These are phyloP conservation scores for Papilio glaucus DNA, from an alignment of 1,140 invertebrate species.

Conservation along the genomic window DNA sequence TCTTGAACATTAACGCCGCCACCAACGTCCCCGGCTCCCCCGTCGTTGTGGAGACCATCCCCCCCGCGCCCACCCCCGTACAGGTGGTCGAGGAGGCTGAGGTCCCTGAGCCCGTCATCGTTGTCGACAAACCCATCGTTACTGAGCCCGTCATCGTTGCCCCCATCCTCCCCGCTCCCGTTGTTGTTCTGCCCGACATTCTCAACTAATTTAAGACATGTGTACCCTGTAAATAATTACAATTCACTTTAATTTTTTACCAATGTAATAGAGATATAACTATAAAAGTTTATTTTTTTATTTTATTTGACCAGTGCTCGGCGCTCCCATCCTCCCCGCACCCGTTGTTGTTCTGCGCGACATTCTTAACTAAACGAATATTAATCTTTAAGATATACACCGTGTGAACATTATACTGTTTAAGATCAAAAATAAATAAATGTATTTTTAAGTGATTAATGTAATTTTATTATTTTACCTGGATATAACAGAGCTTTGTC, in stretches of 20 bases:
- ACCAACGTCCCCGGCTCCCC: conserved; percentile 36
- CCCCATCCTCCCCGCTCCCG: conserved; percentile 39
- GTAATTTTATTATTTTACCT: too few relatives aligned
- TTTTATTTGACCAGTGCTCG: conserved; percentile 43
- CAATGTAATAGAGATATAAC: too few relatives aligned
- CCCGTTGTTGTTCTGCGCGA: conserved; percentile 18
- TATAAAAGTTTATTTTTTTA: too few relatives aligned
- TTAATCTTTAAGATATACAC: background rate
- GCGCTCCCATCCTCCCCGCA: conserved; percentile 38
- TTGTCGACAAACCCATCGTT: conserved; percentile 12
- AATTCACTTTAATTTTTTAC: too few relatives aligned
- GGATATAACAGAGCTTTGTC: too few relatives aligned
- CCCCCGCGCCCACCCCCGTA: conserved; percentile 15
- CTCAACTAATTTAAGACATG: conserved; percentile 16
- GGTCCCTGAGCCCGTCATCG: too few relatives aligned
- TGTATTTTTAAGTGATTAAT: too few relatives aligned
- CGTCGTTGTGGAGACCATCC: conserved; percentile 11
- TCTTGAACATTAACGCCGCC: conserved; percentile 57
- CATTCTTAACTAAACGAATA: conserved; percentile 6
- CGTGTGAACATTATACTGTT: too few relatives aligned
- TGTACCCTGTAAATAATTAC: background rate
- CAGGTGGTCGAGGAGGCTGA: background rate
- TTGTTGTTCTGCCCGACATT: conserved; percentile 27
- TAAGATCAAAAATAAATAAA: too few relatives aligned
- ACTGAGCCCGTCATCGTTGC: background rate